These are phyloP conservation scores for Mizuhopecten yessoensis DNA, from an alignment of 1,140 invertebrate genomes.

Conservation along the genomic window DNA sequence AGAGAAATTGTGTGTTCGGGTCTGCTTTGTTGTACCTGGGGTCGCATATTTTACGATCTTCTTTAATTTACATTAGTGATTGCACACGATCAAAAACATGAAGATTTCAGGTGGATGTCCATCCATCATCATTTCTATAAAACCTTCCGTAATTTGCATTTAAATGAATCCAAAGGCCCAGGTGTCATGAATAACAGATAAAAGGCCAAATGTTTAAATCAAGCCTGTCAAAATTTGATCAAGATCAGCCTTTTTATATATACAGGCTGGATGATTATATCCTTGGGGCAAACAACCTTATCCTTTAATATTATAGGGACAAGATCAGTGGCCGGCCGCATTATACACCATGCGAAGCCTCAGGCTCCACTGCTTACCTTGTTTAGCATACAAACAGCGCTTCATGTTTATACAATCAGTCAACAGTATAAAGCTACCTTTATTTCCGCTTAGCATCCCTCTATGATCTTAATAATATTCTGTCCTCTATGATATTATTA, in stretches of 20 bases:
- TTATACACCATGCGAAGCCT: constrained; percentile 11
- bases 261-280: neutral
- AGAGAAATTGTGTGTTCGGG: too few relatives aligned
- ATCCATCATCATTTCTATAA: constrained; percentile 14
- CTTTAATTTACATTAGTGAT: neutral
- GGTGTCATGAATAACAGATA: constrained; percentile 38
- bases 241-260: constrained; percentile 29
- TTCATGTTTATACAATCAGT: neutral
- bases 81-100: constrained; percentile 32
- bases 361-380: neutral
- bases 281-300: constrained; percentile 24
- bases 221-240: constrained; percentile 27
- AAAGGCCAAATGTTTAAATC: constrained; percentile 39
- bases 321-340: neutral
- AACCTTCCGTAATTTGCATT: constrained; percentile 24
- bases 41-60: neutral
- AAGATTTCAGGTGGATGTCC: constrained; percentile 16
- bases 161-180: constrained; percentile 38
- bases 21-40: too few relatives aligned
- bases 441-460: constrained; percentile 32
- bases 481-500: neutral
- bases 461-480: constrained; percentile 12
- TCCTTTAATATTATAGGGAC: constrained; percentile 26
- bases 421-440: constrained; percentile 30
- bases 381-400: constrained; percentile 8